Conservation (phyloP, 1,140 invertebrate species). For the Galleria mellonella region DNA sequence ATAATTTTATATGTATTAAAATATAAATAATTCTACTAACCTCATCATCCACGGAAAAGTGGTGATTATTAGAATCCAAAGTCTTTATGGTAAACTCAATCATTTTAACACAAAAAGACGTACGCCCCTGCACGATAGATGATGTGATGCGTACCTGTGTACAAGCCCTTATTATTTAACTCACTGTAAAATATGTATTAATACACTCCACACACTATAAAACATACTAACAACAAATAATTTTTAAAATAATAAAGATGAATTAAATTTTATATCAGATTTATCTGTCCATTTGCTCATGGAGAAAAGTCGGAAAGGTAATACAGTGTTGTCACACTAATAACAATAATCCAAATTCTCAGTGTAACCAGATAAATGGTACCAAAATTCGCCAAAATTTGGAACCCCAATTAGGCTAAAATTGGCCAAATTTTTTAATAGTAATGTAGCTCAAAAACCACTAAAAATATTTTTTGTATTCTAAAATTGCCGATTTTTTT, state of each 20-base stretch:
- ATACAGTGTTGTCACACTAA: no score
- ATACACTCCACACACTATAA: background rate
- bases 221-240: constrained; percentile 16
- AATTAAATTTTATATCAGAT: constrained; percentile 15
- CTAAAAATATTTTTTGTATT: no score
- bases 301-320: background rate
- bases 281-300: constrained; percentile 13
- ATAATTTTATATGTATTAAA: no score
- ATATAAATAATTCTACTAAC: constrained; percentile 76
- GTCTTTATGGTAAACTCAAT: constrained; percentile 82
- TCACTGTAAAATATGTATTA: background rate
- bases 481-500: no score
- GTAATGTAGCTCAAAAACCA: no score
- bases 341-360: no score
- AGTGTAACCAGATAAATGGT: no score
- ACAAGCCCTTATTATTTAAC: background rate
- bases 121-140: constrained; percentile 21
- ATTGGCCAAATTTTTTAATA: no score
- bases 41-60: constrained; percentile 89
- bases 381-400: no score
- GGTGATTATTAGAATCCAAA: constrained; percentile 92
- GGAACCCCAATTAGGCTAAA: no score
- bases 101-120: constrained; percentile 29
- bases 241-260: constrained; percentile 18
- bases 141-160: constrained; percentile 16